A percentile compares a stretch with the other conserved stretches of the same genome.
These are phyloP conservation scores for Crax fasciolata DNA, from an alignment of 2,797 vertebrate genomes.

Conservation along the genomic window DNA sequence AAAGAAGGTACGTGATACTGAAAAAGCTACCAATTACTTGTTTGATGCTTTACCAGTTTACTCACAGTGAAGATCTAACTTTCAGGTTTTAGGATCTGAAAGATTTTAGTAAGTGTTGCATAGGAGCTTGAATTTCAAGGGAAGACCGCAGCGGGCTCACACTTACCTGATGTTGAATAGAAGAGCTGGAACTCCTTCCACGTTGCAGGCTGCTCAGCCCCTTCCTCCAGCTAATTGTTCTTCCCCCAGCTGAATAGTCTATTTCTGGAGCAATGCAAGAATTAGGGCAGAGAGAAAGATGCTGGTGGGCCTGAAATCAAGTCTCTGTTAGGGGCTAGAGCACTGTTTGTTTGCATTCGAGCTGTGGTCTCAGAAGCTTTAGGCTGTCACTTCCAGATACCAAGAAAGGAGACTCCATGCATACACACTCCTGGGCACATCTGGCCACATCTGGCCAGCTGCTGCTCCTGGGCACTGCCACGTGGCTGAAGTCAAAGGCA, in stretches of 20 bases:
- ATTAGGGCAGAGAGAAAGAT: conserved; percentile 41
- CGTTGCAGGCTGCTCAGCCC: conserved; percentile 20
- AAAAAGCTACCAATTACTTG: not conserved
- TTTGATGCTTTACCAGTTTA: not conserved
- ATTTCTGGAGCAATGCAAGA: conserved; percentile 63
- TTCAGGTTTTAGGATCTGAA: not conserved
- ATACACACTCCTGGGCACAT: not conserved
- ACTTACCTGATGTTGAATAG: not conserved
- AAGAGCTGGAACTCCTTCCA: conserved; percentile 14
- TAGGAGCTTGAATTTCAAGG: not conserved
- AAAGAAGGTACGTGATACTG: not conserved
- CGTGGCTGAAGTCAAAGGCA: not conserved
- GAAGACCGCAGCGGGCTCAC: not conserved
- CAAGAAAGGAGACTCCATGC: not conserved
- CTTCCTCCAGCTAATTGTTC: conserved; percentile 58
- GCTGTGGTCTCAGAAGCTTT: not conserved
- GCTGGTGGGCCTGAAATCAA: conserved; percentile 22
- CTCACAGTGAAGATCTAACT: not conserved
- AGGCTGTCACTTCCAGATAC: not conserved
- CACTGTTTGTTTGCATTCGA: conserved; percentile 4
- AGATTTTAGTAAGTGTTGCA: not conserved
- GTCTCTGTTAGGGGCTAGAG: not conserved
- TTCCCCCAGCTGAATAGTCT: conserved; percentile 64
- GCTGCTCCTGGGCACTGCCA: not conserved
- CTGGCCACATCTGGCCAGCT: not conserved